Evolutionary conservation across 2,797 vertebrate species (phyloP), one percentile per base, ranked within the genome.

Genomic region (Pristis pectinata): DNA sequence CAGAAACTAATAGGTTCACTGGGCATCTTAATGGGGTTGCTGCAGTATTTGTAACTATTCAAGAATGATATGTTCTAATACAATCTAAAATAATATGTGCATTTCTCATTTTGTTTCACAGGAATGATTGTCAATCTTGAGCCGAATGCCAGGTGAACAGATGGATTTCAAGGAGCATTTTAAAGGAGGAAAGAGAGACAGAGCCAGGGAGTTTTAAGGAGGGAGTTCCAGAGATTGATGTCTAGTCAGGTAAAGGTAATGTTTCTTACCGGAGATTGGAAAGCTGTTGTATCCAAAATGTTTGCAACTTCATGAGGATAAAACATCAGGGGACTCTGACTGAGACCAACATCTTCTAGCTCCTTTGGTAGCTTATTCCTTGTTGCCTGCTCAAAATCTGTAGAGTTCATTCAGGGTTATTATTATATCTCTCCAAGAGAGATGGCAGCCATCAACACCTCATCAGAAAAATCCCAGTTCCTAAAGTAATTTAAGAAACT

Each of bases 271-370:
- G 95, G 97, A 17, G 98, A 98, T 95, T 98, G 98, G 95, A 99
- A 99, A 95, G 98, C 98, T 0, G 98, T 98, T 0, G 97, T 98
- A 95, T 99, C 98, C 97, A 98, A 97, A 96, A 99, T 96, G 95
- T 96, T 98, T 94, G 98, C 98, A 94, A 98, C 98, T 97, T 98
- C 98, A 0, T 98, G 98, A 95, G 98, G 98, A 1, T 97, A 98
- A 95, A 98, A 99, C 96, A 98, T 97, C 95, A 98, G 95, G 7
- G 98, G 97, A 76, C 95, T 97, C 2, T 96, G 95, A n/a, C 97
- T 97, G 83, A 98, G 95, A 34, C 97, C 97, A 10, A 96, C 96
- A 95, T 98, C 97, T 0, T 98, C 97, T 95, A 98, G 96, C 95
- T 97, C 97, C 94, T 98, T 97, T 94, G 97, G 98, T 95, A 98